Base-by-base conservation (phyloP, 2,888 invertebrate genomes). In the Altica lythri region DNA sequence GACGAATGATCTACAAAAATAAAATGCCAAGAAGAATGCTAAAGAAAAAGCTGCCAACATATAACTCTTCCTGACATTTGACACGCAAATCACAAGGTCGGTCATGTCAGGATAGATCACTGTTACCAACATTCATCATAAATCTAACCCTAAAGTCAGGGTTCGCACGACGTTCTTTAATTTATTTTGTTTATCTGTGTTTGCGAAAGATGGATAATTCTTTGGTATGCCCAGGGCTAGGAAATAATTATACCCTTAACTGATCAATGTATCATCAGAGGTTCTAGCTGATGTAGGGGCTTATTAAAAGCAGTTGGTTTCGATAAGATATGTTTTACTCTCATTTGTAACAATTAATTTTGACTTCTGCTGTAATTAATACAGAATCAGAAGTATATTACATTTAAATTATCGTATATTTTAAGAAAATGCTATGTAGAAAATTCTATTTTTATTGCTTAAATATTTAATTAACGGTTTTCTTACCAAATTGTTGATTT, bases 271-370 rank as follows among this genome's bases (percentile, higher is more conserved):
- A 69, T 68, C 66, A 67, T 67, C 67, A 61, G 65, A 58, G 61
- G 60, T 45, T 49, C 57, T 53, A 60, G 63, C 61, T 59, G 61
- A 42, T 35, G 69, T 72, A 73, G 73, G 72, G 68, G 68, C 70
- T 72, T 71, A 74, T 75, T 75, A 75, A 71, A 70, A 71, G 67
- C 68, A 61, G 60, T 63, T 57, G 64, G 51, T 49, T 46, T 40
- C 56, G 46, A 52, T 45, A 46, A 46, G 53, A 54, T 69, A 65
- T 68, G 70, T 67, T 66, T 63, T 66, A 68, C 68, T 65, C 68
- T 71, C 74, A 75, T 75, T 75, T 74, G 72, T 75, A 74, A 74
- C 70, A 75, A 75, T 75, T 75, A 75, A 74, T 74, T 75, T 71
- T 72, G 72, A 72, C 73, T 75, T 40, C 22, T 40, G 10, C 9